These are phyloP conservation scores for Suillia variegata DNA, from an alignment of 2,888 invertebrate genomes.

Conservation along the genomic window DNA sequence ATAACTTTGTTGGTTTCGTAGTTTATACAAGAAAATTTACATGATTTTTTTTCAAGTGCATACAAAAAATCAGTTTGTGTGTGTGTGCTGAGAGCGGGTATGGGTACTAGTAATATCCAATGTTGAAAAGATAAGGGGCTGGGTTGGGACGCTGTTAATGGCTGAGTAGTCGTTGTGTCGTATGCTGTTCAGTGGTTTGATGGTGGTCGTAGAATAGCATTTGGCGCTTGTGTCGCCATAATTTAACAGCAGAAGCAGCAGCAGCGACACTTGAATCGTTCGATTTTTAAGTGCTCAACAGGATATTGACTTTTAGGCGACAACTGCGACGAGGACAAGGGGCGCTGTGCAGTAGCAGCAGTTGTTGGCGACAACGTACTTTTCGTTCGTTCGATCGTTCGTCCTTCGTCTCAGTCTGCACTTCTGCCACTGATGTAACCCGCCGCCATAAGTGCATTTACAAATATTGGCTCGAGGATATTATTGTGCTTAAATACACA, in stretches of 20 bases:
- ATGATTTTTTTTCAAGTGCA: no score
- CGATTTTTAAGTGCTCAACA: constrained; percentile 8
- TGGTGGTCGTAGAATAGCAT: not conserved
- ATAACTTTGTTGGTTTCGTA: no score
- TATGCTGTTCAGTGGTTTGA: not conserved
- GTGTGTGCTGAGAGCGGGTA: no score
- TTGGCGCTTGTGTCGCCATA: not conserved
- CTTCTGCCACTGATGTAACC: no score
- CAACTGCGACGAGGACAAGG: constrained; percentile 3
- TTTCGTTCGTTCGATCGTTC: no score
- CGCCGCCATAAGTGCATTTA: no score
- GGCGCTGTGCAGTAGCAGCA: not conserved
- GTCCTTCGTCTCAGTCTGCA: no score
- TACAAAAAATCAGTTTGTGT: no score
- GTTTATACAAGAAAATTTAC: no score
- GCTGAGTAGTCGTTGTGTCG: not conserved
- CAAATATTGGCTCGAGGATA: not conserved
- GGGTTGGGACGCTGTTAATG: no score
- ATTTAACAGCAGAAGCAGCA: not conserved
- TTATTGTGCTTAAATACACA: not conserved
- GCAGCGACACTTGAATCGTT: not conserved
- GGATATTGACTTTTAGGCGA: constrained; percentile 18
- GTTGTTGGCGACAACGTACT: not conserved
- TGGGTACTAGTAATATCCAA: no score
- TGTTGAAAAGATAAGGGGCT: no score